Evolutionary conservation across 2,113 vertebrate species (phyloP).

Genomic region (Nipponia nippon): DNA sequence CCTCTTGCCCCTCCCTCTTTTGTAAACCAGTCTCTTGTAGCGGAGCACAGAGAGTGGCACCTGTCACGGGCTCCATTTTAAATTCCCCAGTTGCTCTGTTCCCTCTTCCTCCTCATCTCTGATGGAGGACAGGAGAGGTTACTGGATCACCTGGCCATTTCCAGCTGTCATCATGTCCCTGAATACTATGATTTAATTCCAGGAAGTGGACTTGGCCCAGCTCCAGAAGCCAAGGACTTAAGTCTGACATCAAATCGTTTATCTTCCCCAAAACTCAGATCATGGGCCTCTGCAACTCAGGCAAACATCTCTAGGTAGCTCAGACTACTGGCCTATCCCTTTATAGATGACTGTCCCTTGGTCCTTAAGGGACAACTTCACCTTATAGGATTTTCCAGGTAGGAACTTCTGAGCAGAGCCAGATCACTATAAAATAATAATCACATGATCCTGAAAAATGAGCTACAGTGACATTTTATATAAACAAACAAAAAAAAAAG

Average conservation of each 20-base stretch:
- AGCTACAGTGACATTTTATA: neutral
- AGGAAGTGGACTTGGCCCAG: neutral
- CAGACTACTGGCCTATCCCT: neutral
- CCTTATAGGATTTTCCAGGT: neutral
- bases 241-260: neutral
- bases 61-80: neutral
- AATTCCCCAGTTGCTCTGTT: neutral
- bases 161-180: neutral
- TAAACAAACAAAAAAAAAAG: neutral
- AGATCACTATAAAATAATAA: neutral
- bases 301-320: neutral
- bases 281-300: neutral
- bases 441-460: neutral
- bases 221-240: neutral
- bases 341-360: neutral
- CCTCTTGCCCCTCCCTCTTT: neutral
- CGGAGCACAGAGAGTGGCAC: fast-evolving
- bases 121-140: neutral
- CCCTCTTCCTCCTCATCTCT: neutral
- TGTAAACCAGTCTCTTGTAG: neutral
- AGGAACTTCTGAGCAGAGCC: neutral
- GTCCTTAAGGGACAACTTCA: neutral
- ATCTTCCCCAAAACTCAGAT: neutral
- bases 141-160: neutral
- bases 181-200: neutral